Percentiles rank a stretch among this genome's conserved stretches.
Conservation (phyloP, 2,888 invertebrate species). For the Euplexia lucipara region DNA sequence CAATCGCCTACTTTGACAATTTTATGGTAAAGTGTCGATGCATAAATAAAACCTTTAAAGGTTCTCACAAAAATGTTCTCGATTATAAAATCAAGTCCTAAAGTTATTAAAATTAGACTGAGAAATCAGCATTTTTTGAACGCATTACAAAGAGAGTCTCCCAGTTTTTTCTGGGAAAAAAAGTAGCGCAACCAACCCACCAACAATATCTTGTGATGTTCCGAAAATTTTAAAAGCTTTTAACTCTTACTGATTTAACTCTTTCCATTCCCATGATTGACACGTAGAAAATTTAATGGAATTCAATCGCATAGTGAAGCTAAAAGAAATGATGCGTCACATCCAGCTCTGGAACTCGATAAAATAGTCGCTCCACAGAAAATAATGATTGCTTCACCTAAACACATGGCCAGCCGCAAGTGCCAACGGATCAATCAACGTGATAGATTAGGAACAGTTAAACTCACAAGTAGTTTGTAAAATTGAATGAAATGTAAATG, state of each 20-base stretch:
- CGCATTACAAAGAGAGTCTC: too few species aligned
- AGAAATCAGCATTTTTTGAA: too few species aligned
- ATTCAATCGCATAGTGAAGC: slow-evolving; percentile 26
- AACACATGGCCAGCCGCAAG: slow-evolving; percentile 59
- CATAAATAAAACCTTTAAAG: background rate
- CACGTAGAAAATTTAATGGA: slow-evolving; percentile 29
- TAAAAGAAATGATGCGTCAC: slow-evolving; percentile 68
- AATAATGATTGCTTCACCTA: slow-evolving; percentile 63
- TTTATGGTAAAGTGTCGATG: background rate
- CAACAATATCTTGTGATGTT: too few species aligned
- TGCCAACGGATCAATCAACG: slow-evolving; percentile 56
- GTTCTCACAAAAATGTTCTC: background rate
- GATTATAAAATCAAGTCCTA: too few species aligned
- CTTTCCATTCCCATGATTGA: slow-evolving; percentile 16
- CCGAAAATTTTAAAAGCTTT: background rate
- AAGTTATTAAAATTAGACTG: too few species aligned
- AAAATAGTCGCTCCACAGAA: slow-evolving; percentile 61
- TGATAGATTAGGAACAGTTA: slow-evolving; percentile 36
- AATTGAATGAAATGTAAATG: slow-evolving; percentile 9
- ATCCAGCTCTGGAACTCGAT: slow-evolving; percentile 55
- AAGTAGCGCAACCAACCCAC: too few species aligned
- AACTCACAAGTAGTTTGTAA: slow-evolving; percentile 30
- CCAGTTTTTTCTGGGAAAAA: too few species aligned
- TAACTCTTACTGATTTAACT: background rate
- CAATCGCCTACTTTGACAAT: background rate